Evolutionary conservation across 1,140 invertebrate genomes (phyloP).

Genomic region (Colletes latitarsis): DNA sequence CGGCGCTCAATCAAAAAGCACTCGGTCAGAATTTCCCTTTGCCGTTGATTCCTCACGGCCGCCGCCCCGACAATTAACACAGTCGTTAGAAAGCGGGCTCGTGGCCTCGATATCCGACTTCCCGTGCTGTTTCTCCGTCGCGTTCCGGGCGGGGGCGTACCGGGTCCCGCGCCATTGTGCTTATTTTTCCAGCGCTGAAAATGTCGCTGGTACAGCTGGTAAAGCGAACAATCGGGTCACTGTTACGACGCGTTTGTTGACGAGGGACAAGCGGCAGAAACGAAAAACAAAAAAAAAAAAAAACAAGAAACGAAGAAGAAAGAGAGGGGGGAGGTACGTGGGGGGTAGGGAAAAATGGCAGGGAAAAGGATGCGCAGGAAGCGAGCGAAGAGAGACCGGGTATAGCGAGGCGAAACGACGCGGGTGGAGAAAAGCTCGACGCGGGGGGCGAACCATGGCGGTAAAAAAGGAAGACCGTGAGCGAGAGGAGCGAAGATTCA

Average conservation of each 20-base stretch:
- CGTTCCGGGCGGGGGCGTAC: neutral
- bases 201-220: conserved; percentile 31
- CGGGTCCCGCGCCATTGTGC: conserved; percentile 22
- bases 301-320: neutral
- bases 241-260: conserved; percentile 44
- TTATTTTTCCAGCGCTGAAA: conserved; percentile 45
- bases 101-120: conserved; percentile 49
- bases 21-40: conserved; percentile 43
- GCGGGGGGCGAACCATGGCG: neutral
- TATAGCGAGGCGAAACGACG: no score
- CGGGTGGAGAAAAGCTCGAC: neutral
- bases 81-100: conserved; percentile 47
- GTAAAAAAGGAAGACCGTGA: conserved; percentile 10
- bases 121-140: conserved; percentile 17
- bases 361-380: conserved; percentile 13
- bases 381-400: conserved; percentile 1
- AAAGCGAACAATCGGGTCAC: conserved; percentile 52
- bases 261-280: conserved; percentile 22
- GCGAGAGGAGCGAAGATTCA: conserved; percentile 39
- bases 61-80: conserved; percentile 45
- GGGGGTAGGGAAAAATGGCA: conserved; percentile 1
- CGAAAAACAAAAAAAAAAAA: neutral
- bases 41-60: conserved; percentile 22
- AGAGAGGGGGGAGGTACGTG: neutral
- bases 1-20: conserved; percentile 40